Percentiles rank a stretch among this genome's conserved stretches.
Conservation (phyloP, 2,797 vertebrate species). For the Pangasius mekongensis region DNA sequence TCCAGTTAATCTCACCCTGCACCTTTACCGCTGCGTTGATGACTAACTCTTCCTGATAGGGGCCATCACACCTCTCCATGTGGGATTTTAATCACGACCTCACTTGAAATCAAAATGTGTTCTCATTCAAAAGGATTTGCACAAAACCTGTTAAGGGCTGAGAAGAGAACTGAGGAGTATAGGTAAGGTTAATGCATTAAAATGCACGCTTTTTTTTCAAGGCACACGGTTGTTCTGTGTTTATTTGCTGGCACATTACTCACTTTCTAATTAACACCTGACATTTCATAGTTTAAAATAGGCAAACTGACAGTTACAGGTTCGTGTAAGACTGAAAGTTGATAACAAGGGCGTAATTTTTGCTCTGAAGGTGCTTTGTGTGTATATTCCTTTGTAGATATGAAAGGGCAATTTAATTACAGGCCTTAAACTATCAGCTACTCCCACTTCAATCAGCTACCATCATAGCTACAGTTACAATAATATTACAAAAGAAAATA, state of each 20-base stretch:
- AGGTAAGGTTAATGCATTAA: slow-evolving; percentile 14
- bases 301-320: slow-evolving; percentile 26
- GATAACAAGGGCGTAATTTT: slow-evolving; percentile 34
- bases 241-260: slow-evolving; percentile 15
- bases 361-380: slow-evolving; percentile 27
- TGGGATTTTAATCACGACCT: slow-evolving; percentile 44
- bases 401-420: slow-evolving; percentile 20
- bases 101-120: slow-evolving; percentile 28
- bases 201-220: slow-evolving; percentile 12
- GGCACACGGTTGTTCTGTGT: slow-evolving; percentile 7
- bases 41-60: slow-evolving; percentile 37
- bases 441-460: slow-evolving; percentile 1
- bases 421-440: not conserved
- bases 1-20: slow-evolving; percentile 18
- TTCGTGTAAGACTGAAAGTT: slow-evolving; percentile 10
- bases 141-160: slow-evolving; percentile 8
- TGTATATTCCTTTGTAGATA: slow-evolving; percentile 24
- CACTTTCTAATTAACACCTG: slow-evolving; percentile 49
- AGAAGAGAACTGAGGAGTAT: slow-evolving; percentile 7
- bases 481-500: slow-evolving; percentile 20
- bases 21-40: slow-evolving; percentile 30
- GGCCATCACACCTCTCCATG: slow-evolving; percentile 18
- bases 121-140: slow-evolving; percentile 27
- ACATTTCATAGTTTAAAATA: slow-evolving; percentile 44
- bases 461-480: slow-evolving; percentile 3